These are phyloP conservation scores for Leucoraja erinaceus DNA, from an alignment of 2,113 vertebrate genomes.

Conservation along the genomic window DNA sequence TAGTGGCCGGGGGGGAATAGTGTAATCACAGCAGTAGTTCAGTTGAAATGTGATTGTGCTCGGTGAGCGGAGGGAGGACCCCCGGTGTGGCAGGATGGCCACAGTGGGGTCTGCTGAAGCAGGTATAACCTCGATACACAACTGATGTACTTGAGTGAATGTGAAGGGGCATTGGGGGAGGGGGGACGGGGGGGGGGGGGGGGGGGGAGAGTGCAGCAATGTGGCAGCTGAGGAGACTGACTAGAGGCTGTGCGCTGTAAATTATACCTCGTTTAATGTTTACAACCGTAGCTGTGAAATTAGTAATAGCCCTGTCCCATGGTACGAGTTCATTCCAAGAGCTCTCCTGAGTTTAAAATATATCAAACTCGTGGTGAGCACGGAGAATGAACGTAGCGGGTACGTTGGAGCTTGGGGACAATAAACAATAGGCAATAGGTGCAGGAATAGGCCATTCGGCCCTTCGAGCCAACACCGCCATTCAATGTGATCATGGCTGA, in stretches of 20 bases:
- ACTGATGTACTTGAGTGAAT: not conserved
- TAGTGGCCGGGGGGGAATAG: not conserved
- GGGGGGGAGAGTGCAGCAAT: not conserved
- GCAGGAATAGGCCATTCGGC: too few species aligned
- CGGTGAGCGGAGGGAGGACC: not conserved
- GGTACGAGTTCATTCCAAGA: too few species aligned
- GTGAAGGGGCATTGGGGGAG: not conserved
- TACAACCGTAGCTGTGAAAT: conserved; percentile 48
- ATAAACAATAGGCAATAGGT: too few species aligned
- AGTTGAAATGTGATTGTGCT: not conserved
- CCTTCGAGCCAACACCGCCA: too few species aligned
- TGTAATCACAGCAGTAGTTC: not conserved
- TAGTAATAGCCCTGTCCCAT: too few species aligned
- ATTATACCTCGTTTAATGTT: conserved; percentile 52
- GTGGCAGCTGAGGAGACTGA: not conserved
- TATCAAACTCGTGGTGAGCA: too few species aligned
- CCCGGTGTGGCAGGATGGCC: not conserved
- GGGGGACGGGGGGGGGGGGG: not conserved
- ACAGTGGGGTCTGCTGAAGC: too few species aligned
- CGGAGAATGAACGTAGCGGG: too few species aligned
- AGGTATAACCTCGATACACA: not conserved
- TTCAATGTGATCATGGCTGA: too few species aligned
- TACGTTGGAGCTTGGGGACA: too few species aligned
- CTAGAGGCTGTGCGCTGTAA: conserved; percentile 25
- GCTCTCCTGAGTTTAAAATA: too few species aligned